Base-by-base conservation (phyloP, 2,888 invertebrate genomes). In the Erebia palarica region DNA sequence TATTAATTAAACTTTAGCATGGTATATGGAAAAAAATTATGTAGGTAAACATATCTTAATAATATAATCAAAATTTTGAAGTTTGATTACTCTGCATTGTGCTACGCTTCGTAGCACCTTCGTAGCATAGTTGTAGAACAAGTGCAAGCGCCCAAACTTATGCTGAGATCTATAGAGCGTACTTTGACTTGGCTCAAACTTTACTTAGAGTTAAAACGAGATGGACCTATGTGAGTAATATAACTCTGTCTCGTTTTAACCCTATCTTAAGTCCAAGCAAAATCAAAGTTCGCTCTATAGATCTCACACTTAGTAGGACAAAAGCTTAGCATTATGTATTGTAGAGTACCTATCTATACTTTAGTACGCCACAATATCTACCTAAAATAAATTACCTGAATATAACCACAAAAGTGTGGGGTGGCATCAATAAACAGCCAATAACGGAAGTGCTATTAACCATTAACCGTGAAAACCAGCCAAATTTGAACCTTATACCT, bases 391-490 rank as follows among this genome's bases (percentile, higher is more conserved):
- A 16, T 58, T 67, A 67, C 58, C 51, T 60, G 18, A 47, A 61
- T 44, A 61, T 44, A 21, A 21, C 63, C 63, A 21, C 63, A 42
- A 63, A 47, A 42, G n/a, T 42, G 64, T 57, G 27, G 71, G 71
- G 71, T 67, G 57, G 65, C 63, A 73, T 73, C 63, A 63, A 71
- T 65, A 66, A 74, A 70, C 76, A 78, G 80, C 86, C 87, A 89
- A 89, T 88, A 85, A 86, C 81, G 80, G 79, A 84, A 85, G 78
- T 78, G 78, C 44, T 68, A 72, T 68, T 61, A 73, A 71, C 51
- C 69, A 53, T 71, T 65, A 58, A 18, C 5, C 9, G 36, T n/a
- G 16, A 0, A 3, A 13, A 8, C 18, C 79, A 80, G 64, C 10
- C 72, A 18, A 82, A 73, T 76, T 44, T 71, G 67, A 47, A 76